Percentiles rank a stretch among this genome's conserved stretches.
Conservation (phyloP, 53 echinoderm and acorn worm species). For the Arbacia lixula region DNA sequence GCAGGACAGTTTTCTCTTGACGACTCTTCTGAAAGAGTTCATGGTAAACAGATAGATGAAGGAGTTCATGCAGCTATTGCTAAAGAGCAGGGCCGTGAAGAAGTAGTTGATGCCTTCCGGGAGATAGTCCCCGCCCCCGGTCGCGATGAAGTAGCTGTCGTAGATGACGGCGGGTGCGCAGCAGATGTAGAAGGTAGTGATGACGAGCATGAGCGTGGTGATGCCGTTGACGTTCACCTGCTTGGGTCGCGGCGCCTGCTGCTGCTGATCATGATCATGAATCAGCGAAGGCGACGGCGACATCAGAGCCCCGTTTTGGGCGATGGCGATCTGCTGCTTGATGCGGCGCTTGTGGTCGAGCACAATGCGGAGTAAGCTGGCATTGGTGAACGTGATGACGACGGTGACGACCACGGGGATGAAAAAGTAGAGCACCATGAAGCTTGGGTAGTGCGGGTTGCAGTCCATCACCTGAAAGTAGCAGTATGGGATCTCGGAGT, state of each 20-base stretch:
- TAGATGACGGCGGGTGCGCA: slow-evolving; percentile 13
- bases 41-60: slow-evolving; percentile 33
- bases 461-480: slow-evolving; percentile 25
- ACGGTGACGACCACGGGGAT: slow-evolving; percentile 23
- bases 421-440: background rate
- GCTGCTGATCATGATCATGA: too few species aligned
- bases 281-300: background rate
- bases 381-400: slow-evolving; percentile 32
- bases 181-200: slow-evolving; percentile 5
- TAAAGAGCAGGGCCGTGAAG: slow-evolving; percentile 29
- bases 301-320: background rate
- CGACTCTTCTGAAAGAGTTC: background rate
- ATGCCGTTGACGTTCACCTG: background rate
- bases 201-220: background rate
- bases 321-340: background rate
- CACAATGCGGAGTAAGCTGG: slow-evolving; percentile 1
- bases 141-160: slow-evolving; percentile 18
- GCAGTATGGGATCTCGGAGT: background rate
- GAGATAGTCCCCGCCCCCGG: background rate
- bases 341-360: slow-evolving; percentile 14
- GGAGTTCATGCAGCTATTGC: slow-evolving; percentile 36
- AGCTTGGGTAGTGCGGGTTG: background rate
- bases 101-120: background rate
- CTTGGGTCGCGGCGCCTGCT: too few species aligned
- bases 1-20: background rate